A percentile compares a stretch with the other conserved stretches of the same genome.
phyloP scores from a whole-genome alignment of 2,888 invertebrate genomes.

The Eupithecia dodoneata region DNA sequence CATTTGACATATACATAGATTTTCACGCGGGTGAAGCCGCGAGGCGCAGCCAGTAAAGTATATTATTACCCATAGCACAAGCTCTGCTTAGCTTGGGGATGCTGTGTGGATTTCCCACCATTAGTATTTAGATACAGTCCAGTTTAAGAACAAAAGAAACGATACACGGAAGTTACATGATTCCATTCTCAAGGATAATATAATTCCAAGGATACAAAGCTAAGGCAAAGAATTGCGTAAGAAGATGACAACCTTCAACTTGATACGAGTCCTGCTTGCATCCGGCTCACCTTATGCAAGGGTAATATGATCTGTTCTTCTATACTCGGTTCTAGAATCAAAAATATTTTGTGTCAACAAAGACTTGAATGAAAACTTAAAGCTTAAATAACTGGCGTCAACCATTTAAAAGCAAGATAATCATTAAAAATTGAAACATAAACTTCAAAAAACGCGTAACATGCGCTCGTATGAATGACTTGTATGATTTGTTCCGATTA shows the following conservation, averaged over 20 bases:
- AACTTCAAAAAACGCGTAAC: background rate
- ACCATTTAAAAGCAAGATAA: background rate
- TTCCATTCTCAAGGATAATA: slow-evolving; percentile 15
- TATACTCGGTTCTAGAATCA: background rate
- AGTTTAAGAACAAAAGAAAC: background rate
- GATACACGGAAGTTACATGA: background rate
- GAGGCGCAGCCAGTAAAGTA: no score
- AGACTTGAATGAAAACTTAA: background rate
- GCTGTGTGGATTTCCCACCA: no score
- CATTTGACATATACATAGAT: no score
- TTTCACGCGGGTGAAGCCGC: no score
- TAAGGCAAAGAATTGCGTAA: slow-evolving; percentile 17
- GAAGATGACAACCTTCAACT: slow-evolving; percentile 30
- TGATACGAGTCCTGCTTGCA: slow-evolving; percentile 38
- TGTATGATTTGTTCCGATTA: background rate
- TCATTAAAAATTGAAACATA: background rate
- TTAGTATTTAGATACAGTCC: no score
- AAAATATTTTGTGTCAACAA: background rate
- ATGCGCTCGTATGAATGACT: background rate
- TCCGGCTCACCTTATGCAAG: slow-evolving; percentile 42
- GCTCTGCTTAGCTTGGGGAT: no score
- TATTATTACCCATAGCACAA: no score
- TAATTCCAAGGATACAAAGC: slow-evolving; percentile 4
- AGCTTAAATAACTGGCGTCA: background rate
- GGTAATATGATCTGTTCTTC: slow-evolving; percentile 33